A percentile compares a stretch with the other conserved stretches of the same genome.
These are phyloP conservation scores for Drosophila ohnishii DNA, from an alignment of 1,140 invertebrate species.

Conservation along the genomic window DNA sequence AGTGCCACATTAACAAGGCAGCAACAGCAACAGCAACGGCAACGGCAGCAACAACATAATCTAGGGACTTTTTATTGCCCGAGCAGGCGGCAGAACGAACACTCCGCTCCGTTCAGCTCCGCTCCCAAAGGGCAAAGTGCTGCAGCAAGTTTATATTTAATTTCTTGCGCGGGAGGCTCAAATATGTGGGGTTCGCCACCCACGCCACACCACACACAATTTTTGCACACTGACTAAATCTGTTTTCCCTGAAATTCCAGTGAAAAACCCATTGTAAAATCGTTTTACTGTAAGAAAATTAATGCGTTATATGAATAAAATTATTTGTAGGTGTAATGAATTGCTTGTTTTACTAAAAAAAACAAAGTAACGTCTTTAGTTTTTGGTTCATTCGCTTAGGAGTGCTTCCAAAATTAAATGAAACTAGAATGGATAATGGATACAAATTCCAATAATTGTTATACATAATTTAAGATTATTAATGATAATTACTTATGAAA, in stretches of 20 bases:
- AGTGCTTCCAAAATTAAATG: neutral
- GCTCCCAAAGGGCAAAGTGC: conserved; percentile 52
- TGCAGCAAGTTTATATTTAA: conserved; percentile 76
- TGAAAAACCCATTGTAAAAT: no score
- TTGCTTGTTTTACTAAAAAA: no score
- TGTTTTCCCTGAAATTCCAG: neutral
- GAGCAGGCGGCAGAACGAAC: conserved; percentile 26
- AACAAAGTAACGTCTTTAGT: neutral
- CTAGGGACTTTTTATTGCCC: conserved; percentile 73
- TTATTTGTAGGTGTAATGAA: neutral
- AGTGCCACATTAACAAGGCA: conserved; percentile 57
- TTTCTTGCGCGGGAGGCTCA: conserved; percentile 62
- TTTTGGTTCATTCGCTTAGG: neutral
- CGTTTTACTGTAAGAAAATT: neutral
- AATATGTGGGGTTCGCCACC: conserved; percentile 39
- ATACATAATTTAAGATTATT: neutral
- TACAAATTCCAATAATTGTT: no score
- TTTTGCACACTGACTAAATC: conserved; percentile 8
- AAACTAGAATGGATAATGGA: no score
- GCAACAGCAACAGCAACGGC: conserved; percentile 26
- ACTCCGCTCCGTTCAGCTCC: conserved; percentile 5
- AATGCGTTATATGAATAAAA: neutral
- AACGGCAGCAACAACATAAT: conserved; percentile 53
- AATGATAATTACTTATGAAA: neutral
- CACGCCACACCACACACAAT: neutral